Evolutionary conservation across 2,888 invertebrate species (phyloP), one percentile per base, ranked within the genome.

Genomic region (Pseudococcus viburni): DNA sequence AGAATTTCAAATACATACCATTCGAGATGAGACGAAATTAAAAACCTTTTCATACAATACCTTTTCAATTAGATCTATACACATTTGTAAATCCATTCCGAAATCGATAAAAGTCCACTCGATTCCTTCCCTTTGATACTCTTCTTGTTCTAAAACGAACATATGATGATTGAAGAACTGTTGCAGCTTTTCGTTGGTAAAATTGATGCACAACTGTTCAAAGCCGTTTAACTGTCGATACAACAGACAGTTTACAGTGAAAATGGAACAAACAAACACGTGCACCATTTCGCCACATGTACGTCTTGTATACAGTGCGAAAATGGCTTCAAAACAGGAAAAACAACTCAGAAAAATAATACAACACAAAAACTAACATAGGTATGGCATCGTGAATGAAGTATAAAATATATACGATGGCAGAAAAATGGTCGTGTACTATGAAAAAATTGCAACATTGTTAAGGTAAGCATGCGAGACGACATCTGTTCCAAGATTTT

Each of bases 111-210:
- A 98, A 91, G 94, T 95, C 98, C 98, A 98, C 91, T 94, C 93
- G 92, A 98, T 96, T 91, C 96, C 96, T 93, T 98, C 97, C 91
- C 96, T 94, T 93, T 96, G 96, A 93, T 98, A 98, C 92, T 98
- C 97, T 92, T 98, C 97, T 94, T 98, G 97, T 93, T 98, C 97
- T 93, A 98, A 93, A 91, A 98, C 95, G 93, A 98, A 98, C 97
- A 98, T 97, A 94, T 96, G 95, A 92, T 98, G 97, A 93, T 98
- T 98, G 95, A 97, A 98, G 94, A 96, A 98, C 92, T 98, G 98
- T 93, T 98, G 97, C 91, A 98, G 94, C 93, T 96, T 96, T 93
- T 98, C 97, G 93, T 98, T 98, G 91, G 97, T 96, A 94, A 97
- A 98, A 94, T 98, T 98, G 94, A 98, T 97, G 94, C 97, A 97